These are phyloP conservation scores for Zootoca vivipara DNA, from an alignment of 2,113 vertebrate genomes.

Conservation along the genomic window DNA sequence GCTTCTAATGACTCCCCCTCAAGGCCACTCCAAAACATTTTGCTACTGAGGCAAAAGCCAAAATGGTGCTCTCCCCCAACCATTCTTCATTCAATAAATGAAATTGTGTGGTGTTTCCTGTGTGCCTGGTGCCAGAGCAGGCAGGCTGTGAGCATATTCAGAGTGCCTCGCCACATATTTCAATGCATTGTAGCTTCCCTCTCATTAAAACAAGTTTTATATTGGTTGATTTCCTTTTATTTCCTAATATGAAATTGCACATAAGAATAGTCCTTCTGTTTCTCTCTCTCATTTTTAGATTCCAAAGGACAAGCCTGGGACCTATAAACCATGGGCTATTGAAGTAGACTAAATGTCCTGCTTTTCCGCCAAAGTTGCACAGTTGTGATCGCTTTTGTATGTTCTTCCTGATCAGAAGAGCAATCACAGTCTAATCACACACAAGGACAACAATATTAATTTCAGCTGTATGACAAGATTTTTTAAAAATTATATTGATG, in stretches of 20 bases:
- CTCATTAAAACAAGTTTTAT: neutral
- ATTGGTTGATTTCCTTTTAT: neutral
- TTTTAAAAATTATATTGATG: neutral
- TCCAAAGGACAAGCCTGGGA: conserved; percentile 66
- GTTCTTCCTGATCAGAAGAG: accelerated
- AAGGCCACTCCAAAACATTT: no score
- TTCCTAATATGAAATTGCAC: neutral
- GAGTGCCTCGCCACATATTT: neutral
- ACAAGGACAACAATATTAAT: neutral
- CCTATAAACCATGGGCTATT: conserved; percentile 62
- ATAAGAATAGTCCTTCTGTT: conserved; percentile 27
- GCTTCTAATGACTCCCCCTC: no score
- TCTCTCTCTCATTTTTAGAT: conserved; percentile 53
- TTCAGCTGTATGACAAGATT: neutral
- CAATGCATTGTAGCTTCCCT: neutral
- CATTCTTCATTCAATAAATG: no score
- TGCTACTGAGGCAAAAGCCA: no score
- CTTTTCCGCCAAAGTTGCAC: neutral
- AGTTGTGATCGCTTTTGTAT: conserved; percentile 10
- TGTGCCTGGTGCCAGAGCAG: no score
- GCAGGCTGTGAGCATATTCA: no score
- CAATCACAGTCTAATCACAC: neutral
- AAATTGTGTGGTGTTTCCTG: no score
- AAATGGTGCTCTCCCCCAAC: no score
- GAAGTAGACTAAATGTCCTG: conserved; percentile 24